A percentile compares a stretch with the other conserved stretches of the same genome.
Evolutionary conservation across 2,888 invertebrate genomes (phyloP).

Genomic region (Sceliomorpha sp.): DNA sequence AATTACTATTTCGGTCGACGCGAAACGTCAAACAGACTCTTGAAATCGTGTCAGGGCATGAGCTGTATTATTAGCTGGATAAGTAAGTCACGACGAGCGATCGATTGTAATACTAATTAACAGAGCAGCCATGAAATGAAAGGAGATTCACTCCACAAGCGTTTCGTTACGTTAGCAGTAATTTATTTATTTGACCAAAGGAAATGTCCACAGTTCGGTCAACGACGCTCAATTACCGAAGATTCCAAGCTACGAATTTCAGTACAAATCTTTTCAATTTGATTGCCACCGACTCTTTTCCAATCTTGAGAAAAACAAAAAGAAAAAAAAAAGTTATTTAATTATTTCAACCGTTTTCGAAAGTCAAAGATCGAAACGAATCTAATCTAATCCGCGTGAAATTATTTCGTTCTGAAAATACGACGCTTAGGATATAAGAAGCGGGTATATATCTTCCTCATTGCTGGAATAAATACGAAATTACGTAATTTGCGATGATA

Average conservation of each 20-base stretch:
- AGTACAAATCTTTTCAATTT: not conserved
- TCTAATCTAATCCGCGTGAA: no score
- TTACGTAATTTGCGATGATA: constrained; percentile 24
- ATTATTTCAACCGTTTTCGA: not conserved
- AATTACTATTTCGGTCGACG: no score
- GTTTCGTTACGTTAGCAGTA: constrained; percentile 6
- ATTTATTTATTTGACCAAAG: constrained; percentile 20
- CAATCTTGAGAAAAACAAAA: not conserved
- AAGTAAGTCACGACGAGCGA: constrained; percentile 11
- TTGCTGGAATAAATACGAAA: not conserved
- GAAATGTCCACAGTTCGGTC: constrained; percentile 4
- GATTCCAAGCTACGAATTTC: constrained; percentile 1
- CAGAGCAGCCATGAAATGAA: constrained; percentile 6
- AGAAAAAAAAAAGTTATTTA: no score
- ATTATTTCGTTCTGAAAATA: not conserved
- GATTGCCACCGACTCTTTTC: not conserved
- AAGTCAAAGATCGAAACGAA: no score
- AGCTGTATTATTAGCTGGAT: no score
- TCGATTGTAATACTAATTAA: constrained; percentile 13
- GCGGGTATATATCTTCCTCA: constrained; percentile 12
- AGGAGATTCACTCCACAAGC: constrained; percentile 8
- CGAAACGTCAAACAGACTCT: no score
- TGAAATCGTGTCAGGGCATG: no score
- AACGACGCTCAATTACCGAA: constrained; percentile 15
- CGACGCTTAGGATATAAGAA: no score